These are phyloP conservation scores for Mesitornis unicolor DNA, from an alignment of 2,113 vertebrate species.

Conservation along the genomic window DNA sequence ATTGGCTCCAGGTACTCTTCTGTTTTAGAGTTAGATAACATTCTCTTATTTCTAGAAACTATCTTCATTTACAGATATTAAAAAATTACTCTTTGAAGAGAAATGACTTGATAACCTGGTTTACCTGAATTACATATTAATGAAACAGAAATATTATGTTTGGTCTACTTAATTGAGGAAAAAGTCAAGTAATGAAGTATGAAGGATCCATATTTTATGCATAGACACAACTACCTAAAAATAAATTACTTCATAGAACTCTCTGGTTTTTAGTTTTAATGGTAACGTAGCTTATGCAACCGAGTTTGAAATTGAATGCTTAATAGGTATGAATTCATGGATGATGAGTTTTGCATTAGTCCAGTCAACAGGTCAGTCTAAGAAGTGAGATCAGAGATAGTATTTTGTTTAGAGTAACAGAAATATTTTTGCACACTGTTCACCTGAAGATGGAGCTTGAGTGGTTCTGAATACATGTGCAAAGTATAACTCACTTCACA, in stretches of 20 bases:
- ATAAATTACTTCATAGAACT: constrained; percentile 36
- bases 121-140: neutral
- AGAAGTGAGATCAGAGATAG: neutral
- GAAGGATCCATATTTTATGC: constrained; percentile 27
- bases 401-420: constrained; percentile 33
- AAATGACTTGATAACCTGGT: neutral
- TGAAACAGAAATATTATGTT: neutral
- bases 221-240: constrained; percentile 9
- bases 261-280: constrained; percentile 44
- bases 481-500: neutral
- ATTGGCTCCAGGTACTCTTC: neutral
- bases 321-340: constrained; percentile 38
- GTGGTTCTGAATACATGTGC: neutral
- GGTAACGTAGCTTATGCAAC: constrained; percentile 37
- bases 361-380: constrained; percentile 39
- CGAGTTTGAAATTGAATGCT: constrained; percentile 18
- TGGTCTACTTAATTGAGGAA: constrained; percentile 2
- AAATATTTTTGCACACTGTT: constrained; percentile 18
- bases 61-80: neutral
- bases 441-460: constrained; percentile 58
- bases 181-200: neutral
- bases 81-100: neutral
- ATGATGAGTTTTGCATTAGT: constrained; percentile 47
- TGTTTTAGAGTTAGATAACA: neutral
- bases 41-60: neutral